phyloP scores from a whole-genome alignment of 2,797 vertebrate species.

The Neosilurus mollespiculum region DNA sequence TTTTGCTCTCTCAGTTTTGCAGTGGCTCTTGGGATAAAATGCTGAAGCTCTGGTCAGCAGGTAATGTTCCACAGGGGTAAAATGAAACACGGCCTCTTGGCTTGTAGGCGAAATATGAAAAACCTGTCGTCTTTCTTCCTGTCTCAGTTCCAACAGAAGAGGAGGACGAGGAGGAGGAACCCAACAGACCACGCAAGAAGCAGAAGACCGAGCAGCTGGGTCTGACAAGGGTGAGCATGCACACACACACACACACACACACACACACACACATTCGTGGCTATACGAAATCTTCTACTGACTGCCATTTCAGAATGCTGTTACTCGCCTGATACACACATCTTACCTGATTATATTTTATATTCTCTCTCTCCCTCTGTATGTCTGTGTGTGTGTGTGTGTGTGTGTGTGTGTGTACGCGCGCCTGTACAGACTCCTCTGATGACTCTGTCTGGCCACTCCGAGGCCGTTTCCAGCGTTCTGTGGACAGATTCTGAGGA shows the following conservation, averaged over 20 bases:
- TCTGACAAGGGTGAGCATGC: conserved; percentile 82
- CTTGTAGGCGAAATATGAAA: background rate
- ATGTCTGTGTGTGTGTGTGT: background rate
- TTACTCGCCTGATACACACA: background rate
- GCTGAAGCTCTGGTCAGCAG: conserved; percentile 98
- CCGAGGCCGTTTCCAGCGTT: conserved; percentile 88
- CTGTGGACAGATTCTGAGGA: conserved; percentile 91
- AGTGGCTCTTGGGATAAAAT: conserved; percentile 99
- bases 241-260: background rate
- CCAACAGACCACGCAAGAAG: conserved; percentile 90
- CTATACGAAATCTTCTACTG: background rate
- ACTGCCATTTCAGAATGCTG: background rate
- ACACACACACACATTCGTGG: background rate
- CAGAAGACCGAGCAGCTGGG: conserved; percentile 95
- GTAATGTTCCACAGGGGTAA: conserved; percentile 64
- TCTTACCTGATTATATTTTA: background rate
- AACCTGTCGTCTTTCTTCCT: background rate
- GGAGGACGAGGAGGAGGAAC: conserved; percentile 87
- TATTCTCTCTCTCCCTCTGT: background rate
- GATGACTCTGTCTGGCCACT: conserved; percentile 93
- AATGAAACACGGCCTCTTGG: background rate
- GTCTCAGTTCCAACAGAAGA: conserved; percentile 86
- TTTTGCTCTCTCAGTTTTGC: conserved; percentile 81
- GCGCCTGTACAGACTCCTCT: conserved; percentile 81
- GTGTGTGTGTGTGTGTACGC: no score